Base-by-base conservation (phyloP, 2,113 vertebrate species). In the Podocnemis expansa region DNA sequence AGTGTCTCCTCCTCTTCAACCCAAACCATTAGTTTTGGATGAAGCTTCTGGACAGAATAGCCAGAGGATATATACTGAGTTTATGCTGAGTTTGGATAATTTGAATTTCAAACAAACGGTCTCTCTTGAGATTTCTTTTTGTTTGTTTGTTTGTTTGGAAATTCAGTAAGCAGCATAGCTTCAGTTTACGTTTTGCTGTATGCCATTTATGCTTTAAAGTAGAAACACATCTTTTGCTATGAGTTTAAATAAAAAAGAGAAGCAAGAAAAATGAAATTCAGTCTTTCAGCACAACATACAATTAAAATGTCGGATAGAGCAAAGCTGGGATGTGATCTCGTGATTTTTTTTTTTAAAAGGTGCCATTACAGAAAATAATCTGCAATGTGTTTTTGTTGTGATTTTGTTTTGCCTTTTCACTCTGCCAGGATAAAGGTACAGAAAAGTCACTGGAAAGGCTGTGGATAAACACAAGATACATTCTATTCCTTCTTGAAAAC, bases 1-100 rank as follows among this genome's bases (percentile, higher is more conserved):
- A 31, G 87, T 93, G 82, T 87, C 22, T 78, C 89, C 87, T 91
- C 49, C 94, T 82, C 54, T 89, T 95, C 85, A 84, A 55, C 88
- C 80, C 92, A 94, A 87, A 84, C 82, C 29, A 78, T 45, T 86
- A 86, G 41, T 41, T 84, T 76, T 10, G 90, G 80, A 24, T 83
- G 47, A 90, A 95, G 79, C 6, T 73, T 45, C 88, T 79, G 79
- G 38, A 80, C 79, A 84, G 67, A 86, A 88, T 3, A 93, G 13
- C 22, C 84, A 93, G 55, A 63, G 17, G 60, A 87, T 94, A 96
- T 60, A 79, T 11, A 43, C 22, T 75, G 34, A 16, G 85, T 22
- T 24, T 56, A 89, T 78, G 79, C 93, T 83, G 70, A 9, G 76
- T 54, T 89, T 47, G 54, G 43, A 87, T 87, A 90, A 93, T 67